Percentiles rank a stretch among this genome's conserved stretches.
These are phyloP conservation scores for Mustela nigripes DNA, from an alignment of 2,113 vertebrate genomes.

Conservation along the genomic window DNA sequence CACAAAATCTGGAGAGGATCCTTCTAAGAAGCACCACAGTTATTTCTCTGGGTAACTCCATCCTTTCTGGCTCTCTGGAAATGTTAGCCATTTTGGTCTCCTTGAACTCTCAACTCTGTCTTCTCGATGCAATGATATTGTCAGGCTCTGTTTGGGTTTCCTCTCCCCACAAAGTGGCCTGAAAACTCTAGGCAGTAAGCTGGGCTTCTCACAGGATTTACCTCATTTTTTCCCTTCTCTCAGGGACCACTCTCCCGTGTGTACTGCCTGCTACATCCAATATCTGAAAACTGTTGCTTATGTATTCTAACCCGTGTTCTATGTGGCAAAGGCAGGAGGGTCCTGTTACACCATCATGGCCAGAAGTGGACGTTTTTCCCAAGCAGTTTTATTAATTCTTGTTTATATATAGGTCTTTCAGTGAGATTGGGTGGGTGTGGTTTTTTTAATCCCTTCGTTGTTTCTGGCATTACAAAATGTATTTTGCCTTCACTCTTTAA, in stretches of 20 bases:
- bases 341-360: neutral
- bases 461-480: constrained; percentile 6
- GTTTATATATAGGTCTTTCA: constrained; percentile 22
- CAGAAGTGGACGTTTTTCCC: neutral
- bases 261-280: neutral
- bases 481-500: constrained; percentile 31
- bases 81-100: neutral
- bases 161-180: neutral
- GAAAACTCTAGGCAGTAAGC: neutral
- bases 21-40: neutral
- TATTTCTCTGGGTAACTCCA: neutral
- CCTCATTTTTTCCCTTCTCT: constrained; percentile 7
- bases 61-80: neutral
- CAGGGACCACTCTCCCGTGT: neutral
- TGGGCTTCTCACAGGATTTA: neutral
- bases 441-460: neutral
- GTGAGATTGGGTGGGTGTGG: neutral
- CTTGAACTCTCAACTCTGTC: constrained; percentile 1
- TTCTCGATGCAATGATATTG: neutral
- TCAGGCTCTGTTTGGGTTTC: constrained; percentile 1
- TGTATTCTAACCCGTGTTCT: constrained; percentile 5
- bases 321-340: neutral
- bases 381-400: neutral
- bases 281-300: neutral
- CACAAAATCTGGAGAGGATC: neutral